Percentiles rank a stretch among this genome's conserved stretches.
Evolutionary conservation across 1,140 invertebrate genomes (phyloP).

Genomic region (Cydia splendana): DNA sequence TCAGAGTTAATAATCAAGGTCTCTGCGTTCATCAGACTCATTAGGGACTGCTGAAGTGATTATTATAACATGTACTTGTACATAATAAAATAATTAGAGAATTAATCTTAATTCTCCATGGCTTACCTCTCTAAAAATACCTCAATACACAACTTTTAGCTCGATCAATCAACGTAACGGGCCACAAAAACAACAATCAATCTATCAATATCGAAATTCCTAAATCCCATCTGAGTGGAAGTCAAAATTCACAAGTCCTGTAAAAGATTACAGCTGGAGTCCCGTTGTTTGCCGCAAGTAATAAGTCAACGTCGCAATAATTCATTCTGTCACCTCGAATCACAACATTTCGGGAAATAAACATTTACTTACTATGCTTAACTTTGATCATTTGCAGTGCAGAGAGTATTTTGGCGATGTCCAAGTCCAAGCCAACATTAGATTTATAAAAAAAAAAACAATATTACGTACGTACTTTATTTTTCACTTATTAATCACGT

Average conservation of each 20-base stretch:
- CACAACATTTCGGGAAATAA: constrained; percentile 33
- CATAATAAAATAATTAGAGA: too few species aligned
- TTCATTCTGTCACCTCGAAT: constrained; percentile 45
- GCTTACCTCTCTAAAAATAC: too few species aligned
- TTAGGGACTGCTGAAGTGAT: too few species aligned
- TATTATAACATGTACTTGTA: too few species aligned
- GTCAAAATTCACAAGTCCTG: constrained; percentile 29
- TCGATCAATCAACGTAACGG: neutral
- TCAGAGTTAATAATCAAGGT: too few species aligned
- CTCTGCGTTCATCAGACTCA: too few species aligned
- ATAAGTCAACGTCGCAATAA: constrained; percentile 43
- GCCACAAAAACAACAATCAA: constrained; percentile 25
- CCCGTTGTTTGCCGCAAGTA: constrained; percentile 19
- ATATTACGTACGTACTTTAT: too few species aligned
- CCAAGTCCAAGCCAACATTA: too few species aligned
- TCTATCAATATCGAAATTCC: constrained; percentile 27
- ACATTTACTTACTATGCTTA: constrained; percentile 2
- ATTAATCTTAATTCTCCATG: too few species aligned
- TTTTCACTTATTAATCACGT: too few species aligned
- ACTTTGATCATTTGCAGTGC: neutral
- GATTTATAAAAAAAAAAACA: too few species aligned
- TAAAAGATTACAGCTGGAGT: constrained; percentile 19
- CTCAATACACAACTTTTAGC: neutral
- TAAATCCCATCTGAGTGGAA: constrained; percentile 20
- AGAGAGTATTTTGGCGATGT: too few species aligned